Evolutionary conservation across 2,888 invertebrate species (phyloP).

Genomic region (Chironomus riparius): DNA sequence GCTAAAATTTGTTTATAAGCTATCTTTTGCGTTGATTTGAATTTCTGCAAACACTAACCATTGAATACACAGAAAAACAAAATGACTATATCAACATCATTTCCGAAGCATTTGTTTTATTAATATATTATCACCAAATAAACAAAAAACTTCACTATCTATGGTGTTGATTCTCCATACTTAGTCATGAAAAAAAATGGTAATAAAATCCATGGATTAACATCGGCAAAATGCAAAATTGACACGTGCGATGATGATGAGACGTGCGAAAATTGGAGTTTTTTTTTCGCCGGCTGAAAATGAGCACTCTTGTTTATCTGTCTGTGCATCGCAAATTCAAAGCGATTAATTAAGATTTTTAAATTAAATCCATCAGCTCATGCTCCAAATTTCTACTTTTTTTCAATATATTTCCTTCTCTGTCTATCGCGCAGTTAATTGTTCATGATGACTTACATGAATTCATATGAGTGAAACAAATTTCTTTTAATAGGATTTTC

Average conservation of each 20-base stretch:
- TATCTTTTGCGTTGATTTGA: too few species aligned
- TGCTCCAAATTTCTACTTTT: neutral
- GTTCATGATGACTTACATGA: neutral
- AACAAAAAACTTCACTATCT: too few species aligned
- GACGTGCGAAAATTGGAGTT: neutral
- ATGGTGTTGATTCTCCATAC: too few species aligned
- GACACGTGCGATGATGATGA: too few species aligned
- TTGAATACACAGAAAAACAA: too few species aligned
- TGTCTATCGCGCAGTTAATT: neutral
- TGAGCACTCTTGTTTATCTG: neutral
- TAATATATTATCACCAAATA: too few species aligned
- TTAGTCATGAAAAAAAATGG: neutral
- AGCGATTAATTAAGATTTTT: neutral
- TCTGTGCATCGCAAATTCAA: too few species aligned
- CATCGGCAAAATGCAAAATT: neutral
- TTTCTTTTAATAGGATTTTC: neutral
- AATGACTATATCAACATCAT: too few species aligned
- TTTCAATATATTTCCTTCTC: neutral
- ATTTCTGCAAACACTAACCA: too few species aligned
- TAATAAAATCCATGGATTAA: neutral
- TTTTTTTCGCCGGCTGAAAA: neutral
- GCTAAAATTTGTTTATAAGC: too few species aligned
- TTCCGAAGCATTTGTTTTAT: too few species aligned
- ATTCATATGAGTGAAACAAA: neutral
- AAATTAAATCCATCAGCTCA: neutral